Evolutionary conservation across 2,113 vertebrate species (phyloP).

Genomic region (Ciconia boyciana): DNA sequence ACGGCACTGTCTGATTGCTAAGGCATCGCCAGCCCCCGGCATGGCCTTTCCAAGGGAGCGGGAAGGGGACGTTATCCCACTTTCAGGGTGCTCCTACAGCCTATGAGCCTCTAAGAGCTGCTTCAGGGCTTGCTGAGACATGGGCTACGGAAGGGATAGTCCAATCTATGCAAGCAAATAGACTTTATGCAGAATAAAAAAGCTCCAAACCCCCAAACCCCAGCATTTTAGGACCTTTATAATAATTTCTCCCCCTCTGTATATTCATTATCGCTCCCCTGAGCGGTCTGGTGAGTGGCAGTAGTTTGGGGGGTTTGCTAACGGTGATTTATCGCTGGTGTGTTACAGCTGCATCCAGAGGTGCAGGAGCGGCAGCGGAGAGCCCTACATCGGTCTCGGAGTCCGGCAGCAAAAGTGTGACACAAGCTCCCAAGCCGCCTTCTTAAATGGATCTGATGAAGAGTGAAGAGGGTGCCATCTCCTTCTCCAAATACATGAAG

Average conservation of each 20-base stretch:
- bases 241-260: not conserved
- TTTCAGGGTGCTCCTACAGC: not conserved
- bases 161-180: not conserved
- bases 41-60: not conserved
- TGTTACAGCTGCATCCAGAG: slow-evolving; percentile 48
- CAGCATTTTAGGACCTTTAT: not conserved
- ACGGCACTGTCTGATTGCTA: not conserved
- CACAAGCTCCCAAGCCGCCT: slow-evolving; percentile 8
- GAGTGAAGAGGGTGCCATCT: slow-evolving; percentile 30
- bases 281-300: not conserved
- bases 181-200: not conserved
- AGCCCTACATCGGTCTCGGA: slow-evolving; percentile 54
- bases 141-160: not conserved
- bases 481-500: not conserved
- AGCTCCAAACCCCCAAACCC: fast-evolving
- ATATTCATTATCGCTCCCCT: not conserved
- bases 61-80: not conserved
- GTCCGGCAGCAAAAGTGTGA: slow-evolving; percentile 32
- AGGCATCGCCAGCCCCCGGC: not conserved
- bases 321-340: not conserved
- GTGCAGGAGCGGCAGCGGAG: not conserved
- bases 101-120: not conserved
- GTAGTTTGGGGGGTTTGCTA: not conserved
- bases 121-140: not conserved
- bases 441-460: slow-evolving; percentile 66